Base-by-base conservation (phyloP, 2,113 vertebrate genomes). In the Forbesichthys agassizii region DNA sequence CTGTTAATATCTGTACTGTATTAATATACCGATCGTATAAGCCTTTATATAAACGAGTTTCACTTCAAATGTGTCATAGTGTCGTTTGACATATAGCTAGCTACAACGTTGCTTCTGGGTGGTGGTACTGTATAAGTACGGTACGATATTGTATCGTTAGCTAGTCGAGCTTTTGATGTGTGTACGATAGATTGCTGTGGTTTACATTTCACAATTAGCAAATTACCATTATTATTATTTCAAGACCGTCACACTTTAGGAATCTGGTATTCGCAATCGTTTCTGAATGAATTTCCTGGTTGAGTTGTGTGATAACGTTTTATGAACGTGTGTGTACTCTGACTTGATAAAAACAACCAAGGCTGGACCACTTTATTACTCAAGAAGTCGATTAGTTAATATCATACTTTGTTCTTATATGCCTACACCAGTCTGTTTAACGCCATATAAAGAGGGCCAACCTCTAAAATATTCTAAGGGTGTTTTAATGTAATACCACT, bases 71-170 rank as follows among this genome's bases (percentile, higher is more conserved):
- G 49, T 20, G 61, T 11, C 27, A 64, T 9, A 12, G 20, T 52
- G 48, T 59, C 48, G 33, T 65, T 67, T 81, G 77, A 90, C 84
- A 85, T 86, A 80, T 84, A 90, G 86, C 70, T 87, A 52, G 49
- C 49, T 11, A 12, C 49, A 52, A 52, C 11, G 27, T 56, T 16
- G 54, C 54, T 56, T 27, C 27, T 27, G 27, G 27, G 27, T 27
- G 27, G 27, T 27, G 27, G 27, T 27, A 27, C 27, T 0, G 27
- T 27, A 27, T 27, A 27, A 2, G 2, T 27, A 27, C 27, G 18
- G 54, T 20, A 20, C n/a, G 7, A 6, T 18, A 18, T 56, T 3
- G 54, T 16, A 18, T 18, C 54, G 54, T 6, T 56, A 20, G 54
- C 54, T 18, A 16, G 18, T 33, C 66, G 12, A 52, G 12, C 51